These are phyloP conservation scores for Spisula subtruncata DNA, from an alignment of 2,888 invertebrate genomes.

Conservation along the genomic window DNA sequence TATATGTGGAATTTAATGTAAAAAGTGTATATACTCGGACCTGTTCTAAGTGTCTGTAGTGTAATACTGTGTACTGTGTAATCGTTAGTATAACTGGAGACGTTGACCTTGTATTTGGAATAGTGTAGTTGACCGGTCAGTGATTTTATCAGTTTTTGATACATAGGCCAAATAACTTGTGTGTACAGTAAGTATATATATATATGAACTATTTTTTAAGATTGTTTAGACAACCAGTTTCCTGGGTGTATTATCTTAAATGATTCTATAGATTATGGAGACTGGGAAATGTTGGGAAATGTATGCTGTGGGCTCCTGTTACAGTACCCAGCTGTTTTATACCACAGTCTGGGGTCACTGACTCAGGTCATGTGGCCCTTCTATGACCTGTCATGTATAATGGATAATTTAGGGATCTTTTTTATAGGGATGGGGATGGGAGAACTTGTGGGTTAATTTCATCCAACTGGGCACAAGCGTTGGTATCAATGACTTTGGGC, in stretches of 20 bases:
- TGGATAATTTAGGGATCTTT: conserved; percentile 13
- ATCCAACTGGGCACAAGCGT: no score
- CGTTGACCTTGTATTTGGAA: conserved; percentile 36
- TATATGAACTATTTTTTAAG: conserved; percentile 39
- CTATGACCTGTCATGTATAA: conserved; percentile 23
- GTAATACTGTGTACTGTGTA: neutral
- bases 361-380: conserved; percentile 25
- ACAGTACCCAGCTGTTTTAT: conserved; percentile 11
- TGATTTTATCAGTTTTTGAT: conserved; percentile 25
- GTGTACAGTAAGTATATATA: conserved; percentile 38
- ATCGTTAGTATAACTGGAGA: conserved; percentile 7
- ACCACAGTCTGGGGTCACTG: neutral
- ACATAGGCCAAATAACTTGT: neutral
- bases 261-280: neutral
- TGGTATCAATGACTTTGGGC: no score
- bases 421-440: neutral
- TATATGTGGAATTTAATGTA: conserved; percentile 38
- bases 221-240: conserved; percentile 3
- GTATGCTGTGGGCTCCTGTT: neutral
- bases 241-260: neutral
- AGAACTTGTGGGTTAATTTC: neutral
- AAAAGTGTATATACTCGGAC: neutral
- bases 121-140: conserved; percentile 47
- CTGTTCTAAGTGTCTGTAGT: neutral
- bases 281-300: neutral